Evolutionary conservation across 2,113 vertebrate genomes (phyloP).

Genomic region (Otolemur garnettii): DNA sequence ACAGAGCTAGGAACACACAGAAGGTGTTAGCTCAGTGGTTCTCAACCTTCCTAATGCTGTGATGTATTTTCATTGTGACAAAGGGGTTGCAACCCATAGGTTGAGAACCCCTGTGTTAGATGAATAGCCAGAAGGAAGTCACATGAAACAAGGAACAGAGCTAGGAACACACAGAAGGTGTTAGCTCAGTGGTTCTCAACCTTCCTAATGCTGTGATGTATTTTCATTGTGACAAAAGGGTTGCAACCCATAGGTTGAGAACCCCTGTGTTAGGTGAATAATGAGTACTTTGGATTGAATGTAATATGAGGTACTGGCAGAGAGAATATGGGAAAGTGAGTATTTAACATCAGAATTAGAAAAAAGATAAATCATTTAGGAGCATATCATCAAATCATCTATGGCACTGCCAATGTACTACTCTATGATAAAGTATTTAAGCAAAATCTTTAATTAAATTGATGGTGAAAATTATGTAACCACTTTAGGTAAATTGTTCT

Average conservation of each 20-base stretch:
- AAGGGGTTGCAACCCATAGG: too few relatives aligned
- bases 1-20: neutral
- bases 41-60: too few relatives aligned
- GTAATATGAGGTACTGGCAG: neutral
- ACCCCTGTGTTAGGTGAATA: neutral
- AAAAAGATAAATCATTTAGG: neutral
- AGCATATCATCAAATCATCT: neutral
- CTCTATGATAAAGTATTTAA: neutral
- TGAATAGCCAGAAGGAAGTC: neutral
- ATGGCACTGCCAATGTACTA: neutral
- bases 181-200: neutral
- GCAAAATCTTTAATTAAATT: conserved; percentile 8
- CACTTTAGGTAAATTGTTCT: neutral
- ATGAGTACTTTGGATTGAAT: neutral
- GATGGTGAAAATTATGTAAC: neutral
- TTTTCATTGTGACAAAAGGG: too few relatives aligned
- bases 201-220: too few relatives aligned
- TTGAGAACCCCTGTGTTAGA: too few relatives aligned
- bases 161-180: neutral
- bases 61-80: too few relatives aligned
- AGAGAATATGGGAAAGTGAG: neutral
- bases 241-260: too few relatives aligned
- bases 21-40: neutral
- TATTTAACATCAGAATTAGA: conserved; percentile 1
- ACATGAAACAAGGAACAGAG: neutral